Evolutionary conservation across 2,797 vertebrate genomes (phyloP), one percentile per base, ranked within the genome.

Genomic region (Oreochromis mossambicus): DNA sequence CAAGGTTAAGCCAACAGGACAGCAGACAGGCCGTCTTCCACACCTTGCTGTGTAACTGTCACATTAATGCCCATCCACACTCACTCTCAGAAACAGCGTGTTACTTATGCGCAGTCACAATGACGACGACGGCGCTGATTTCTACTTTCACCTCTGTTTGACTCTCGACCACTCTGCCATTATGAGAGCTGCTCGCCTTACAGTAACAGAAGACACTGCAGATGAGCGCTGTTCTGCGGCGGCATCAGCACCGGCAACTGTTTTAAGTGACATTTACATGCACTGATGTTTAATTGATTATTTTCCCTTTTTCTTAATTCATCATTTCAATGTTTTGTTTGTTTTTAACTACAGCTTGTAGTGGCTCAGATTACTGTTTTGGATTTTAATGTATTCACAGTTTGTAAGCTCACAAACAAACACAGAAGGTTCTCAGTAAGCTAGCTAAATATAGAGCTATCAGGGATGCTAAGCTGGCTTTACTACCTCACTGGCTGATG

Each of bases 1-100:
- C 93, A 96, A 94, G 93, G 95, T 93, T 91, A 92, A 88, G 54
- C 83, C 85, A 84, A 86, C 79, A 86, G 80, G 73, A 88, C 19
- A 34, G 41, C 80, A 58, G 41, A 83, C 41, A 36, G 38, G 5
- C 10, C 26, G 50, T 41, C 66, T 46, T 63, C 48, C 43, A 68
- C 73, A 82, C 54, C 83, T 88, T 90, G 78, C 51, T 29, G 50
- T 80, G 89, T 56, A 81, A 75, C 80, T 50, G 76, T 58, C 87
- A 73, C 80, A 81, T 63, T 83, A 77, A 87, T 83, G 88, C 61
- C 83, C 41, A 58, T 77, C 52, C 83, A 81, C 32, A 5, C 46
- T 73, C 36, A 1, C 34, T 73, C 46, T 15, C 51, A 56, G 54
- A 55, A 32, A 78, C 76, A n/a, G 34, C n/a, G 73, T 17, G 15